Conservation (phyloP, 2,113 vertebrate species). For the Carassius auratus region DNA sequence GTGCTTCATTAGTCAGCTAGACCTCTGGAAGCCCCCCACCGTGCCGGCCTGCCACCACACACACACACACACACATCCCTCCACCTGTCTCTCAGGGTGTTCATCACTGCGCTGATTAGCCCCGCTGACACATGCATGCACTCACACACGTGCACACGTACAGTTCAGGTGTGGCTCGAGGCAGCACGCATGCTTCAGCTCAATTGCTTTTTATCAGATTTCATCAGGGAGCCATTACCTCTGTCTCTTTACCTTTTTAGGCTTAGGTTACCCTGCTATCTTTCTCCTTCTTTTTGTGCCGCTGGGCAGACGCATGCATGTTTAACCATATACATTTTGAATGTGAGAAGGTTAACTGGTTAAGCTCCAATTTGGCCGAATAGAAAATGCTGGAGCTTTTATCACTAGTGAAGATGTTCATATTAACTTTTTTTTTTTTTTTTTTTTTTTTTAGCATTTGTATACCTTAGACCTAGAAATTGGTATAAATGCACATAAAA, state of each 20-base stretch:
- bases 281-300: constrained; percentile 42
- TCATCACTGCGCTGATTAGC: constrained; percentile 49
- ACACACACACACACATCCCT: constrained; percentile 31
- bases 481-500: not conserved
- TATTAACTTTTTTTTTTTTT: constrained; percentile 22
- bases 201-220: constrained; percentile 62
- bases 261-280: constrained; percentile 44
- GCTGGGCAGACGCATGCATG: constrained; percentile 53
- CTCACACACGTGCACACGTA: constrained; percentile 49
- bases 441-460: too few relatives aligned
- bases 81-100: constrained; percentile 49
- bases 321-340: constrained; percentile 56
- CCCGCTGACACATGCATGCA: constrained; percentile 47
- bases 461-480: not conserved
- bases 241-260: constrained; percentile 47
- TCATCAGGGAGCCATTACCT: constrained; percentile 57
- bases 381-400: constrained; percentile 52
- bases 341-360: constrained; percentile 59
- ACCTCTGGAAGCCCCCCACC: constrained; percentile 59
- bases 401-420: constrained; percentile 45
- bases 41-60: constrained; percentile 25
- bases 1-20: constrained; percentile 61
- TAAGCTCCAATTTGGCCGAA: constrained; percentile 54
- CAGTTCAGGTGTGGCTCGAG: constrained; percentile 57
- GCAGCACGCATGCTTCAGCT: constrained; percentile 53